phyloP scores from a whole-genome alignment of 2,888 invertebrate genomes.

The Lasioglossum lativentre region DNA sequence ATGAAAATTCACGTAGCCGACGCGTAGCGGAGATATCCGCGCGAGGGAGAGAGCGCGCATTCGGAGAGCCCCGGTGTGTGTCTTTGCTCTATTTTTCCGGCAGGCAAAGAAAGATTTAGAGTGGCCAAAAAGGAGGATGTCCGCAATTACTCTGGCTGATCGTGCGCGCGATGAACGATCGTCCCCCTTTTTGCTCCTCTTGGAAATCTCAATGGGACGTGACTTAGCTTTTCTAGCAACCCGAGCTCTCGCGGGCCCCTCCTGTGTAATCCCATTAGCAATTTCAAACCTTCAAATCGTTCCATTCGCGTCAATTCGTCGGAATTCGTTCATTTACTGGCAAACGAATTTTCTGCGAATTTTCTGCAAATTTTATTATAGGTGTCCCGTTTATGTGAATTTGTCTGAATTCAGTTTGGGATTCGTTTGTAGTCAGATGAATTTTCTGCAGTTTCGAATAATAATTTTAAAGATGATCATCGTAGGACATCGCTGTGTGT shows the following conservation, averaged over 20 bases:
- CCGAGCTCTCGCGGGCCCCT: background rate
- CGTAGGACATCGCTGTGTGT: background rate
- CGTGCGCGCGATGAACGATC: slow-evolving; percentile 5
- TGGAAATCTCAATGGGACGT: background rate
- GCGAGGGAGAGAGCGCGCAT: slow-evolving; percentile 21
- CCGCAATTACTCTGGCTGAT: slow-evolving; percentile 24
- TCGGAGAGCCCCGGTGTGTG: background rate
- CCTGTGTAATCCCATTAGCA: background rate
- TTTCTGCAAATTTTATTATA: no score
- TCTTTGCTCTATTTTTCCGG: slow-evolving; percentile 51
- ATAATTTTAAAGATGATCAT: background rate
- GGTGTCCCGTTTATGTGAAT: no score
- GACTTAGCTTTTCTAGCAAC: background rate
- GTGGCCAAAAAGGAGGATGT: slow-evolving; percentile 32
- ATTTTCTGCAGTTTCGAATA: no score
- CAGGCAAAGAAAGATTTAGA: slow-evolving; percentile 47
- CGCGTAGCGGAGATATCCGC: background rate
- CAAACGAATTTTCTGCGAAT: background rate
- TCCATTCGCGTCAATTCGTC: background rate
- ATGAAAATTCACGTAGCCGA: slow-evolving; percentile 72
- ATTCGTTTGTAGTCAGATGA: no score
- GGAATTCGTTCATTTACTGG: background rate
- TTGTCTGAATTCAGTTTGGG: no score
- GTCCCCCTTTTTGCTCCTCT: slow-evolving; percentile 10
- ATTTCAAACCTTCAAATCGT: background rate